Conservation (phyloP, 2,888 invertebrate genomes). For the Philhelius pedissequus region DNA sequence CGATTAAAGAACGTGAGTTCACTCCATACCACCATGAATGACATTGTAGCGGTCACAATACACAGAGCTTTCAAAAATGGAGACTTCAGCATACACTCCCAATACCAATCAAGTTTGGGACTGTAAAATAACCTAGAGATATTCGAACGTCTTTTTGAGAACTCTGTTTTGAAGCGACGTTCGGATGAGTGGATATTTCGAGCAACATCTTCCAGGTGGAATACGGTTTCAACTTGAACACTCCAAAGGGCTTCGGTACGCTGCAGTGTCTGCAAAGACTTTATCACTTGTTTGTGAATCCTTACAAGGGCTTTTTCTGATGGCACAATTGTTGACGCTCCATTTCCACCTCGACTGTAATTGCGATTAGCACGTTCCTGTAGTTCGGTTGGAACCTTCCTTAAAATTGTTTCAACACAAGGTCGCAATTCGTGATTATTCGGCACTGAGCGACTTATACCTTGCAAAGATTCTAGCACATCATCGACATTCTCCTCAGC, state of each 20-base stretch:
- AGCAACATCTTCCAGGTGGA: slow-evolving; percentile 92
- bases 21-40: slow-evolving; percentile 98
- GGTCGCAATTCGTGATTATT: slow-evolving; percentile 87
- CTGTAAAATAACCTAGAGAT: slow-evolving; percentile 83
- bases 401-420: slow-evolving; percentile 92
- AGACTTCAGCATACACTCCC: slow-evolving; percentile 91
- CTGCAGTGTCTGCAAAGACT: slow-evolving; percentile 93
- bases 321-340: slow-evolving; percentile 83
- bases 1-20: slow-evolving; percentile 98
- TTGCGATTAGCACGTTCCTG: slow-evolving; percentile 86
- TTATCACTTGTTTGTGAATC: slow-evolving; percentile 95
- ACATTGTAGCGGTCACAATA: slow-evolving; percentile 87
- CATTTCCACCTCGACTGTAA: slow-evolving; percentile 78
- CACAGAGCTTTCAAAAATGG: slow-evolving; percentile 88
- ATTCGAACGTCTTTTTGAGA: slow-evolving; percentile 83
- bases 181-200: slow-evolving; percentile 84
- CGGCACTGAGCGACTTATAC: slow-evolving; percentile 87
- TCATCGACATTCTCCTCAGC: slow-evolving; percentile 98
- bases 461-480: slow-evolving; percentile 93
- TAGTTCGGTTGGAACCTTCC: slow-evolving; percentile 90
- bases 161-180: slow-evolving; percentile 84
- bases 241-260: slow-evolving; percentile 97
- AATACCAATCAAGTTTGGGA: slow-evolving; percentile 94
- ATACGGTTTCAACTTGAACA: slow-evolving; percentile 88
- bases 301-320: slow-evolving; percentile 92